Conservation (phyloP, 2,888 invertebrate species). For the Protonemura montana region DNA sequence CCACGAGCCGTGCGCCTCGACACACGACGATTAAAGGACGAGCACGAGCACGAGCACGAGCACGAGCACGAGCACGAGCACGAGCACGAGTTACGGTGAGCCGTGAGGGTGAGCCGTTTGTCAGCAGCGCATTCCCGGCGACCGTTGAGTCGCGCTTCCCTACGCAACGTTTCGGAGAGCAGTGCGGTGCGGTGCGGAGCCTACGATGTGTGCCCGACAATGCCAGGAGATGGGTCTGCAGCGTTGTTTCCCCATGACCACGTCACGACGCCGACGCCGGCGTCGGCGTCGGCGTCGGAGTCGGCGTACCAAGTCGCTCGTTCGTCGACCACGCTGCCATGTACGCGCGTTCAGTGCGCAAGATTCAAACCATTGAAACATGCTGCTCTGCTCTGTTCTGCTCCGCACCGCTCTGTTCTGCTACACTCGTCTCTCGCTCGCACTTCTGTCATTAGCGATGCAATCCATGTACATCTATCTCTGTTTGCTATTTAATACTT, state of each 20-base stretch:
- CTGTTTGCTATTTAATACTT: slow-evolving; percentile 23
- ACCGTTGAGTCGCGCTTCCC: slow-evolving; percentile 55
- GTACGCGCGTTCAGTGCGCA: slow-evolving; percentile 54
- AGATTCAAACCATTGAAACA: slow-evolving; percentile 33
- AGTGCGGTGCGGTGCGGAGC: background rate
- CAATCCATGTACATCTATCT: background rate
- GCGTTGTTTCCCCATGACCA: slow-evolving; percentile 23
- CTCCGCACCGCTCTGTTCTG: background rate
- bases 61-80: too few species aligned
- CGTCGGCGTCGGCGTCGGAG: slow-evolving; percentile 51
- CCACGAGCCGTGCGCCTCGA: too few species aligned
- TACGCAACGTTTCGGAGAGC: background rate
- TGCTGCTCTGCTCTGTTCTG: background rate
- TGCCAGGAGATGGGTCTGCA: slow-evolving; percentile 46
- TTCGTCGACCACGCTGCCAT: slow-evolving; percentile 53
- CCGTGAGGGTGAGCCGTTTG: slow-evolving; percentile 55
- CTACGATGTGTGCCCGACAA: slow-evolving; percentile 28
- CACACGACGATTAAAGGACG: too few species aligned
- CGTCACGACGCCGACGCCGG: slow-evolving; percentile 41
- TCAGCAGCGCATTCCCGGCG: slow-evolving; percentile 58
- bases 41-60: too few species aligned
- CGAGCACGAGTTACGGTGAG: slow-evolving; percentile 53
- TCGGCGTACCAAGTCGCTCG: slow-evolving; percentile 54
- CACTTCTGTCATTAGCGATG: background rate
- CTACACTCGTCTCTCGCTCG: background rate